These are phyloP conservation scores for Gavia stellata DNA, from an alignment of 2,113 vertebrate species.

Conservation along the genomic window DNA sequence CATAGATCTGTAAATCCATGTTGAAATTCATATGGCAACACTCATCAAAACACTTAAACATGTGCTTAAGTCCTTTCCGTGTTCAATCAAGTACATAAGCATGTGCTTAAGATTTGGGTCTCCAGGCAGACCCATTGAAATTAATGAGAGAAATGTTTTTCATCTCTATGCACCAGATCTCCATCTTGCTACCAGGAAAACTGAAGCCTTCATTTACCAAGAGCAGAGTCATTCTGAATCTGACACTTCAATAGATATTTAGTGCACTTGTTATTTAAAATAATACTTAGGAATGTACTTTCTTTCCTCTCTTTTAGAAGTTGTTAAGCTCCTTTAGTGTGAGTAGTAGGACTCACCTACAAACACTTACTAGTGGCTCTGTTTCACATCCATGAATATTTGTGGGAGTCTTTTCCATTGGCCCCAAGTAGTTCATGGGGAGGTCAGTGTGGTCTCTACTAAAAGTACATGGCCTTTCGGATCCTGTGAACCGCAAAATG, in stretches of 20 bases:
- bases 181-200: constrained; percentile 19
- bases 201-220: background rate
- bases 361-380: background rate
- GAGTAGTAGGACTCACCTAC: background rate
- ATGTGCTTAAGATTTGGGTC: constrained; percentile 38
- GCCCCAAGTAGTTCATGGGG: background rate
- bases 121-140: constrained; percentile 17
- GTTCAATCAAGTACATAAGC: constrained; percentile 44
- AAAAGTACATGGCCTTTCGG: background rate
- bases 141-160: constrained; percentile 36
- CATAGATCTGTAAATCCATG: constrained; percentile 47
- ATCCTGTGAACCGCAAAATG: background rate
- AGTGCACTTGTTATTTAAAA: background rate
- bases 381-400: background rate
- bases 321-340: background rate
- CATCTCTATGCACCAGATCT: background rate
- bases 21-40: constrained; percentile 60
- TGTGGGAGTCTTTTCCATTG: background rate
- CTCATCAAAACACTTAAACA: constrained; percentile 58
- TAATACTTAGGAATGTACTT: background rate
- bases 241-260: background rate
- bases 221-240: background rate
- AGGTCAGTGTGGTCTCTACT: background rate
- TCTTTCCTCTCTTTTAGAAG: background rate
- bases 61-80: constrained; percentile 54